Evolutionary conservation across 2,888 invertebrate species (phyloP).

Genomic region (Harpalus rufipes): DNA sequence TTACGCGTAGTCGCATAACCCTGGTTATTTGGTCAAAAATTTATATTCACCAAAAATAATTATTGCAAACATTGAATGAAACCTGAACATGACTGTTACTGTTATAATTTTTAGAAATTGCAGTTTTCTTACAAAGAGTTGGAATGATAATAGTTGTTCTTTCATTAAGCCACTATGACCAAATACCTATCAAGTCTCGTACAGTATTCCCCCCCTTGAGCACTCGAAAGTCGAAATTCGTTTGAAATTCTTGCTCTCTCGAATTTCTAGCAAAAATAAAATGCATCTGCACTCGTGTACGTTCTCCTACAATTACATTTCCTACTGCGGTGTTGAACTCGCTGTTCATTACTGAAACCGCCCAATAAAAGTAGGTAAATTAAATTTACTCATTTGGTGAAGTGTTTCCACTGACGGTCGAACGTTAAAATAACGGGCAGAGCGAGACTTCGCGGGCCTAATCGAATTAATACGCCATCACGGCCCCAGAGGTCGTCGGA

Average conservation of each 20-base stretch:
- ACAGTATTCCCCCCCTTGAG: background rate
- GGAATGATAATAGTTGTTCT: too few relatives aligned
- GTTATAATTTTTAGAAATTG: too few relatives aligned
- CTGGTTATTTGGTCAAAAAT: too few relatives aligned
- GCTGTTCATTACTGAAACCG: constrained; percentile 39
- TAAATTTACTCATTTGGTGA: constrained; percentile 43
- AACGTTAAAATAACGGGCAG: constrained; percentile 44
- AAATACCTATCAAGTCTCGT: background rate
- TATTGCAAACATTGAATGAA: too few relatives aligned
- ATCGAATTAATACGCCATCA: constrained; percentile 47
- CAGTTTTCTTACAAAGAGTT: too few relatives aligned
- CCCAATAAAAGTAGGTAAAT: constrained; percentile 42
- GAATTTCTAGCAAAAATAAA: background rate
- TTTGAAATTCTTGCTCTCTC: background rate
- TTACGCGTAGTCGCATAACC: too few relatives aligned
- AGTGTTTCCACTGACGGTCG: constrained; percentile 47
- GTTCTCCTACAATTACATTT: background rate
- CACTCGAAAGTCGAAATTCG: background rate
- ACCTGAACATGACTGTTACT: too few relatives aligned
- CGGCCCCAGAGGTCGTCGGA: background rate
- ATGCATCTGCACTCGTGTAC: background rate
- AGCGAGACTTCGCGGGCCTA: background rate
- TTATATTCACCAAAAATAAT: too few relatives aligned
- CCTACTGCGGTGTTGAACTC: background rate
- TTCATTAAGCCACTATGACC: background rate